phyloP scores from a whole-genome alignment of 2,888 invertebrate genomes.

The Sepioteuthis lessoniana region DNA sequence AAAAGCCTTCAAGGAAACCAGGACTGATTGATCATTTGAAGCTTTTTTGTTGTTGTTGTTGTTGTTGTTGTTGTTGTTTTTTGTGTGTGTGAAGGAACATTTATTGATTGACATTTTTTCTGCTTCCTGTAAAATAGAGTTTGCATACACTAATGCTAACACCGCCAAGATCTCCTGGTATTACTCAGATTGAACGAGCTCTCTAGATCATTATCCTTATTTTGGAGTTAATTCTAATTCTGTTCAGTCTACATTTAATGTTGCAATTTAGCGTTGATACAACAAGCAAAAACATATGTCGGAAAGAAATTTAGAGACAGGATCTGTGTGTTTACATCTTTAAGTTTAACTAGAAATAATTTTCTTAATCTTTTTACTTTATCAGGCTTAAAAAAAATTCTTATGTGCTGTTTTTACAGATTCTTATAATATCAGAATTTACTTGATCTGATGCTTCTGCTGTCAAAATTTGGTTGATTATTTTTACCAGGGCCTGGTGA shows the following conservation, averaged over 20 bases:
- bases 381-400: neutral
- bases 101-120: neutral
- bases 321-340: too few species aligned
- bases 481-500: neutral
- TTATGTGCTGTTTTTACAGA: neutral
- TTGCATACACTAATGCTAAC: neutral
- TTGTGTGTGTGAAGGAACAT: too few species aligned
- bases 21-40: neutral
- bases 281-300: too few species aligned
- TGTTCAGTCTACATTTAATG: neutral
- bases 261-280: too few species aligned
- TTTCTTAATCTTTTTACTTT: neutral
- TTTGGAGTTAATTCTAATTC: neutral
- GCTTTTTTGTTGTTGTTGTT: neutral
- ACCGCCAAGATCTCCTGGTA: neutral
- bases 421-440: neutral
- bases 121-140: neutral
- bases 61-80: too few species aligned
- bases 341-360: neutral
- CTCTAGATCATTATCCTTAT: neutral
- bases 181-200: neutral
- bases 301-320: too few species aligned
- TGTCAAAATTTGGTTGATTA: neutral
- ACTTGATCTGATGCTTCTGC: neutral
- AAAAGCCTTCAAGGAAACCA: neutral